Base-by-base conservation (phyloP, 2,888 invertebrate species). In the Lithophane leautieri region DNA sequence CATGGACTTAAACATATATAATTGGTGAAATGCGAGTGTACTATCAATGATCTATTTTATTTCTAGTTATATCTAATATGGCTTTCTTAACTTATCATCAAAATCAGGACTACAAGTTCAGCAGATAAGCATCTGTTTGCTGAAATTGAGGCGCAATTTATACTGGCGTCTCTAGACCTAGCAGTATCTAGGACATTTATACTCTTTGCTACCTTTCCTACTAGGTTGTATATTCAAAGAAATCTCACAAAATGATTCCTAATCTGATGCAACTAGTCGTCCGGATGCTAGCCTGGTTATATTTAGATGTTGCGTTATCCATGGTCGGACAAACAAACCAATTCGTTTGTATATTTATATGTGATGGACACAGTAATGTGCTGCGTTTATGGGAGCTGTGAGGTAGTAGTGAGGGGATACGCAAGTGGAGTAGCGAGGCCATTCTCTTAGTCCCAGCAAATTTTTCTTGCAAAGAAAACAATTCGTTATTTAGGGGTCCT, bases 321-420 rank as follows among this genome's bases (percentile, higher is more conserved):
- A 83, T 78, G 90, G 92, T 92, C 92, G 89, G 89, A 91, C 92
- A 94, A 94, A 94, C 94, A 94, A 89, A 92, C 92, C 90, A 87
- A 93, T 94, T 93, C 91, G 91, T 90, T 86, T 83, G 79, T 82
- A 90, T 92, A 91, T 94, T 94, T 94, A 94, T 93, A 81, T 82
- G 80, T 78, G 70, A 61, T 63, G 84, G 68, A 73, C 79, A 81
- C 84, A 90, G 91, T 93, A 93, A 92, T 84, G 89, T 92, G 87
- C 79, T 56, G 76, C 90, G 86, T 92, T 94, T 91, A 92, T 92
- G 90, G 83, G 82, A 86, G 81, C 76, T 63, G 63, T 44, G 61
- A 70, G 50, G 61, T 52, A 61, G 54, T 88, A 90, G 87, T 76
- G 89, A 79, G 82, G 89, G 65, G 76, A 66, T 19, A 6, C 9